phyloP scores from a whole-genome alignment of 1,140 invertebrate genomes.

The Listronotus bonariensis region DNA sequence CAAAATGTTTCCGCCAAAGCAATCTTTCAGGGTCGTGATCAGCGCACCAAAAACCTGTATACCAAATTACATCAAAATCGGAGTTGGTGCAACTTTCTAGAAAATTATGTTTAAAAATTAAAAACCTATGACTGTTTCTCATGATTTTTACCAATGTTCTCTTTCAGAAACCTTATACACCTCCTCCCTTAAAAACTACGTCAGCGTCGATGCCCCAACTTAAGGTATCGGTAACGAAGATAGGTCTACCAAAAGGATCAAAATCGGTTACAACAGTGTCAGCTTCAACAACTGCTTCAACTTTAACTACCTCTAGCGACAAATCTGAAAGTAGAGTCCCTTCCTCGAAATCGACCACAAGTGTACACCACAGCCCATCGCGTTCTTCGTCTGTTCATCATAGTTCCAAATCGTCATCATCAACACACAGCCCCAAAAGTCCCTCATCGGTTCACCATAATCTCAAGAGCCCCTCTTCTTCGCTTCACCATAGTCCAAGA shows the following conservation, averaged over 20 bases:
- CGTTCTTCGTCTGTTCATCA: conserved; percentile 22
- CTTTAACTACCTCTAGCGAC: conserved; percentile 20
- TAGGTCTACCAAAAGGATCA: conserved; percentile 29
- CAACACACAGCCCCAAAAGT: conserved; percentile 1
- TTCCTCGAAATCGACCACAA: conserved; percentile 20
- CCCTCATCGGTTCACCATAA: conserved; percentile 7
- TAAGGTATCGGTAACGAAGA: conserved; percentile 32
- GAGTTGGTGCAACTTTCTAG: no score
- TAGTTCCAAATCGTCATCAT: conserved; percentile 19
- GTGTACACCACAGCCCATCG: conserved; percentile 18
- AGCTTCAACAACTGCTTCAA: conserved; percentile 11
- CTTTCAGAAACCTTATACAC: conserved; percentile 37
- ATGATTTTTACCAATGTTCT: conserved; percentile 6
- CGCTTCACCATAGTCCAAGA: conserved; percentile 1
- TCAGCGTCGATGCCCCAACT: conserved; percentile 15
- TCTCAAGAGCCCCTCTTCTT: conserved; percentile 9
- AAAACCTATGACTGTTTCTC: no score
- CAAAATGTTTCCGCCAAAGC: no score
- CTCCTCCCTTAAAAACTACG: conserved; percentile 20
- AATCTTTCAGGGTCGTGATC: no score
- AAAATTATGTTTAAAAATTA: no score
- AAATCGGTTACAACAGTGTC: conserved; percentile 11
- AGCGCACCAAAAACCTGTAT: no score
- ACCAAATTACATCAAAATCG: no score
- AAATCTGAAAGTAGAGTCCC: conserved; percentile 34